These are phyloP conservation scores for Dasysyrphus albostriatus DNA, from an alignment of 2,888 invertebrate genomes.

Conservation along the genomic window DNA sequence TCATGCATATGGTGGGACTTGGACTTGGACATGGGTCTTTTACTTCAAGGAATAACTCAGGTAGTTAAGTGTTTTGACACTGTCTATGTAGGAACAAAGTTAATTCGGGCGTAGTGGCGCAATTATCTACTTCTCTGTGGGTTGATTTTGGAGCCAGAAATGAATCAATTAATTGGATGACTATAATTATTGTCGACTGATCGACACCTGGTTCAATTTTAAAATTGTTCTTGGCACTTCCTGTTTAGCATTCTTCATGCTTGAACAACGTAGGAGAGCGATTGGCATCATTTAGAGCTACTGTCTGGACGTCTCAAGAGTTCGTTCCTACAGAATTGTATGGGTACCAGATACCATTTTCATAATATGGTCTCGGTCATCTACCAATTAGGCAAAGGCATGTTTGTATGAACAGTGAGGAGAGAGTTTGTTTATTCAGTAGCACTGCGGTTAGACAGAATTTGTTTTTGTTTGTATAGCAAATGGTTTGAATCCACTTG, in stretches of 20 bases:
- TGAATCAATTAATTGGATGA: conserved; percentile 71
- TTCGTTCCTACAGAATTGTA: not conserved
- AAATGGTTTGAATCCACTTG: conserved; percentile 35
- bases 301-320: conserved; percentile 72
- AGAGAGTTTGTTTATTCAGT: conserved; percentile 62
- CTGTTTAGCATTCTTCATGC: conserved; percentile 22
- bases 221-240: conserved; percentile 57
- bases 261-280: conserved; percentile 30
- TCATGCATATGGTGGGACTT: conserved; percentile 38
- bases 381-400: conserved; percentile 59
- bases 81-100: not conserved
- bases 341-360: conserved; percentile 6
- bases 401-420: not conserved
- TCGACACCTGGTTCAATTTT: conserved; percentile 53
- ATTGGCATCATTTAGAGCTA: conserved; percentile 64
- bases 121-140: conserved; percentile 64
- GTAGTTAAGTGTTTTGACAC: conserved; percentile 30
- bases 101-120: conserved; percentile 42
- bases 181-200: conserved; percentile 48
- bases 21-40: not conserved
- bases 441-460: conserved; percentile 35
- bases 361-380: conserved; percentile 50
- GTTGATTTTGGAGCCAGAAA: conserved; percentile 62
- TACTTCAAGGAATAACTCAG: conserved; percentile 41
- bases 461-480: conserved; percentile 53